Evolutionary conservation across 2,113 vertebrate species (phyloP), one percentile per base, ranked within the genome.

Genomic region (Pungitius pungitius): DNA sequence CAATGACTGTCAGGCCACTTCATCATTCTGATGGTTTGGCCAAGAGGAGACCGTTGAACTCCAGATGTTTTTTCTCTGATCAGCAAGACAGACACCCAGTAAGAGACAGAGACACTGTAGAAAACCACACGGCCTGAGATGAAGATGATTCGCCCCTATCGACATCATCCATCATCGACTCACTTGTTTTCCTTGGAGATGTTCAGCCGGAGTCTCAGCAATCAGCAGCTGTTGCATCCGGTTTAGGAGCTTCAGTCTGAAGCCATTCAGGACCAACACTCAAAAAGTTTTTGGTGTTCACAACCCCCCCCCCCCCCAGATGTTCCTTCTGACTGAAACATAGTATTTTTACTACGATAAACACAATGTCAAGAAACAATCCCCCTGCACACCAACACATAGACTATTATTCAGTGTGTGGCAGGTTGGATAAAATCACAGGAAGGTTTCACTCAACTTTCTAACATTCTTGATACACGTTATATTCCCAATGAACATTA

Each of bases 1-100:
- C 70, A 84, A 24, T 49, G 71, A 65, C 72, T 88, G 88, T 87
- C 85, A 83, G 84, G 75, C 12, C 86, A 83, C 84, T 92, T 89
- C 54, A 91, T 93, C 89, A 91, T 89, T 71, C 70, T 70, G 72
- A 87, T 78, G 24, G 62, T 74, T 61, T 51, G 77, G 77, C 88
- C 88, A 86, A 75, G 72, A 78, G 77, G 39, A 52, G 68, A 75
- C 73, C 42, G 54, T 56, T 64, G 52, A 52, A 78, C 68, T 70
- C 17, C 18, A 74, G 83, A 83, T 72, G 51, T 57, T 62, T 70
- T 81, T 62, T 22, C 39, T 82, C 51, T 84, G 85, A 88, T 73
- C 81, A 78, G 61, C 45, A 58, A 77, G 55, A 18, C 40, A 59
- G 57, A 67, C 63, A 64, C 22, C 49, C n/a, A 27, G 69, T 63